Percentiles rank a stretch among this genome's conserved stretches.
These are phyloP conservation scores for Oxyruncus cristatus DNA, from an alignment of 2,113 vertebrate species.

Conservation along the genomic window DNA sequence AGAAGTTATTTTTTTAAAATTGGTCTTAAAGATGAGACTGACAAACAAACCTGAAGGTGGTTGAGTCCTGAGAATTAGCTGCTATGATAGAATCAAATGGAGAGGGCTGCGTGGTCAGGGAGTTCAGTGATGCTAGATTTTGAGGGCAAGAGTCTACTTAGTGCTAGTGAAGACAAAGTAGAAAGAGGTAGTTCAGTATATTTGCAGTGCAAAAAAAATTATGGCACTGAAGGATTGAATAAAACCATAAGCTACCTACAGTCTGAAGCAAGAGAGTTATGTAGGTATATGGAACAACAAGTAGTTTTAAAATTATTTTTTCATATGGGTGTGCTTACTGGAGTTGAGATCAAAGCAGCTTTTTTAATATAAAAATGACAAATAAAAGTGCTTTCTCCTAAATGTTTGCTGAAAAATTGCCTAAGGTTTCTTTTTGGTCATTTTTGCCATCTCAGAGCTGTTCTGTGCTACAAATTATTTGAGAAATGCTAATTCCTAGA, in stretches of 20 bases:
- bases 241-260: background rate
- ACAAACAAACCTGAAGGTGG: background rate
- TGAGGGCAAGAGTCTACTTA: background rate
- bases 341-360: background rate
- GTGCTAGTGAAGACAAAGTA: background rate
- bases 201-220: background rate
- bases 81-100: background rate
- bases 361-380: background rate
- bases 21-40: background rate
- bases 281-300: background rate
- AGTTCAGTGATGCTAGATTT: background rate
- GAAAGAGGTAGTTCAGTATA: background rate
- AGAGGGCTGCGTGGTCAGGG: background rate
- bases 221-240: background rate
- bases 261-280: background rate
- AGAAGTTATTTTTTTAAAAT: background rate
- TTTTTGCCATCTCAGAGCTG: background rate
- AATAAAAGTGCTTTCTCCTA: background rate
- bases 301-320: background rate
- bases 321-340: background rate
- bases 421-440: background rate
- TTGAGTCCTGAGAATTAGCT: background rate
- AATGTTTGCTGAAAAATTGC: background rate
- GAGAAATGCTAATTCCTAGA: background rate
- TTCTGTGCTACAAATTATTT: background rate